Conservation (phyloP, 2,113 vertebrate genomes). For the Alces alces region DNA sequence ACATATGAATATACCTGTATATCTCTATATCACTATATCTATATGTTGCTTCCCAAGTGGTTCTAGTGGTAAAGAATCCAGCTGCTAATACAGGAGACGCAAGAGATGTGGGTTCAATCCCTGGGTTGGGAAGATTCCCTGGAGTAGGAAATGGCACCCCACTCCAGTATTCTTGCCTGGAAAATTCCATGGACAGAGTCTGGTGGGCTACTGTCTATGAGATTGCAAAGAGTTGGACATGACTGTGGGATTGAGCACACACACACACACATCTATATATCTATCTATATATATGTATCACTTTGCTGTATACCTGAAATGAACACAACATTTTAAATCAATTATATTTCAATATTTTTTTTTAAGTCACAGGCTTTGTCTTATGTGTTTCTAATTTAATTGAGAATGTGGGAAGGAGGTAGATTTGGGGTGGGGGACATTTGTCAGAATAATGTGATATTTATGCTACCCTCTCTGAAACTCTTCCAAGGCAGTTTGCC, state of each 20-base stretch:
- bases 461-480: background rate
- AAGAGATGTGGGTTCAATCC: background rate
- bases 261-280: fast-evolving
- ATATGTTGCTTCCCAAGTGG: background rate
- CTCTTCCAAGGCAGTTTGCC: constrained; percentile 17
- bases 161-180: background rate
- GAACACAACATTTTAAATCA: background rate
- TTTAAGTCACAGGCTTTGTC: background rate
- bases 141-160: background rate
- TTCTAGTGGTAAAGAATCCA: background rate
- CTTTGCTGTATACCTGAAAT: background rate
- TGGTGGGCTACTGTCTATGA: background rate
- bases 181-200: background rate
- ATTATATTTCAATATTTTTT: background rate
- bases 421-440: background rate
- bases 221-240: background rate
- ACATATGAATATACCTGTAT: background rate
- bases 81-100: background rate
- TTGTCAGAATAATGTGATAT: background rate
- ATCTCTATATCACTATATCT: background rate
- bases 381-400: constrained; percentile 27
- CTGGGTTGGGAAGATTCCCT: background rate
- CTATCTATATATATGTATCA: background rate
- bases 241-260: background rate
- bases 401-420: background rate